These are phyloP conservation scores for Zaprionus lachaisei DNA, from an alignment of 1,140 invertebrate genomes.

Conservation along the genomic window DNA sequence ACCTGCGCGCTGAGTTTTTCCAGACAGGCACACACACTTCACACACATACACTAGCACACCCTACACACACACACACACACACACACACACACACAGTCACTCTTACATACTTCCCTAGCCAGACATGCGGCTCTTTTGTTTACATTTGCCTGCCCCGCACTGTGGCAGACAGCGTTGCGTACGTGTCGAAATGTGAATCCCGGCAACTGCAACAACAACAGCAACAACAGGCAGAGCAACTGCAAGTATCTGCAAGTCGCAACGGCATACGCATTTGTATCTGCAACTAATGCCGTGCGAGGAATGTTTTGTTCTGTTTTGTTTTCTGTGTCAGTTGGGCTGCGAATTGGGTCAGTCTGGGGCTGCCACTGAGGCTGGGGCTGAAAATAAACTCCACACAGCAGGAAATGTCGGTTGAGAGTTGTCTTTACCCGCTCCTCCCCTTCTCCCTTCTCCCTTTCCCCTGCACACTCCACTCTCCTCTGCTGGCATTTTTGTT, in stretches of 20 bases:
- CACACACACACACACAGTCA: neutral
- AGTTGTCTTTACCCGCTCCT: neutral
- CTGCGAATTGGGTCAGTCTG: conserved; percentile 60
- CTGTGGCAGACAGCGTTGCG: conserved; percentile 23
- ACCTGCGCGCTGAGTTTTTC: conserved; percentile 45
- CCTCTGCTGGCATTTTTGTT: conserved; percentile 35
- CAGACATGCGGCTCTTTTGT: conserved; percentile 40
- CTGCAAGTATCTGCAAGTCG: conserved; percentile 43
- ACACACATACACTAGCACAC: neutral
- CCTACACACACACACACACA: neutral
- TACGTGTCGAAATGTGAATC: conserved; percentile 53
- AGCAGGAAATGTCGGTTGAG: conserved; percentile 57
- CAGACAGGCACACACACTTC: neutral
- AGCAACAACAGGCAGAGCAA: conserved; percentile 5
- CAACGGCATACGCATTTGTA: conserved; percentile 31
- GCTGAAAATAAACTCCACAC: conserved; percentile 61
- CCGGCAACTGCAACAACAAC: conserved; percentile 18
- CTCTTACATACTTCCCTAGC: neutral
- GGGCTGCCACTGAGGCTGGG: conserved; percentile 10
- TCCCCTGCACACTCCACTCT: neutral
- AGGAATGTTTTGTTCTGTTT: conserved; percentile 27
- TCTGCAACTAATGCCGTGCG: conserved; percentile 39
- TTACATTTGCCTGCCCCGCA: conserved; percentile 47
- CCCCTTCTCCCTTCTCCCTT: neutral
- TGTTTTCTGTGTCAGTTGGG: conserved; percentile 41